phyloP scores from a whole-genome alignment of 2,888 invertebrate genomes.

The Lysandra coridon region DNA sequence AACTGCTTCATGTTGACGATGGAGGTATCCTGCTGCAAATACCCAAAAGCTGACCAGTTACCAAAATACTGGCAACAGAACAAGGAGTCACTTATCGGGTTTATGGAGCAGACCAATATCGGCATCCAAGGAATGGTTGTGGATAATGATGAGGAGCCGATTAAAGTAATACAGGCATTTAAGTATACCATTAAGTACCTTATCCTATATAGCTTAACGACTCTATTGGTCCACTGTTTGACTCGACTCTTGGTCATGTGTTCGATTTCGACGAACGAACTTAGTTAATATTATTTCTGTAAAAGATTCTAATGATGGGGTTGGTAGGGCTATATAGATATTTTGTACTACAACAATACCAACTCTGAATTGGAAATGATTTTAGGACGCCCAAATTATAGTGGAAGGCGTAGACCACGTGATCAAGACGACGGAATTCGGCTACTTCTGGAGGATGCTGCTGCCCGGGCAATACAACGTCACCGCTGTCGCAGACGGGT shows the following conservation, averaged over 20 bases:
- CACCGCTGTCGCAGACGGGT: constrained; percentile 87
- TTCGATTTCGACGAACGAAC: no score
- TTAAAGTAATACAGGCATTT: constrained; percentile 62
- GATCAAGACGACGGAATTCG: constrained; percentile 87
- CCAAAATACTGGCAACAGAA: constrained; percentile 92
- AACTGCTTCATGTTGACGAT: constrained; percentile 98
- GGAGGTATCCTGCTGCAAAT: constrained; percentile 98
- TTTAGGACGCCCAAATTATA: constrained; percentile 85
- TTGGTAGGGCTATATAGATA: no score
- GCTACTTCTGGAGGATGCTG: constrained; percentile 97
- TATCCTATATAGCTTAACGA: no score
- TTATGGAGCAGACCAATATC: constrained; percentile 89
- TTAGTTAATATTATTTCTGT: no score
- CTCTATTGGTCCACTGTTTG: no score
- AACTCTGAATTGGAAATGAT: constrained; percentile 28
- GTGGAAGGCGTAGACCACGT: constrained; percentile 90
- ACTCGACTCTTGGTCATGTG: no score
- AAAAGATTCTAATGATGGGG: no score
- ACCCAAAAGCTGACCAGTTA: constrained; percentile 86
- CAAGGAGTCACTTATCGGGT: constrained; percentile 90
- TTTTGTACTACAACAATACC: no score
- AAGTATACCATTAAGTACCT: no score
- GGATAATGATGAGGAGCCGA: constrained; percentile 81
- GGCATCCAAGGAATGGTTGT: constrained; percentile 83
- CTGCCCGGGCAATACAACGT: constrained; percentile 92